Conservation (phyloP, 2,888 invertebrate genomes). For the Tachina fera region DNA sequence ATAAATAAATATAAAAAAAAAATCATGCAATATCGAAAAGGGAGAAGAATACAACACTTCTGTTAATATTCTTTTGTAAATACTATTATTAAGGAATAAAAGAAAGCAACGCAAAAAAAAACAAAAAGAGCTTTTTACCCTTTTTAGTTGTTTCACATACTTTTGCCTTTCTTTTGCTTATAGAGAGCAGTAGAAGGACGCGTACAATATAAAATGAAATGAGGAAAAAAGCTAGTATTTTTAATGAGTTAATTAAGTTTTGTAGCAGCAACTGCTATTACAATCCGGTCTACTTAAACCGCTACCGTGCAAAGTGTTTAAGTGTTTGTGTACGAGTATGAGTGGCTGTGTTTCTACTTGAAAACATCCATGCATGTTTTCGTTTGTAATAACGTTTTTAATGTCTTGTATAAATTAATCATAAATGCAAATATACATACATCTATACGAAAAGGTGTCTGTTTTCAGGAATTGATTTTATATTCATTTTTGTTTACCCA, state of each 20-base stretch:
- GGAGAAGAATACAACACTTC: slow-evolving; percentile 50
- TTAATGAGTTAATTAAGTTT: slow-evolving; percentile 82
- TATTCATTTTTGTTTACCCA: neutral
- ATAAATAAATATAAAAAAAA: slow-evolving; percentile 12
- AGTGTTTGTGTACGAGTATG: slow-evolving; percentile 2
- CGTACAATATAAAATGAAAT: slow-evolving; percentile 38
- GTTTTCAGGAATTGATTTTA: neutral
- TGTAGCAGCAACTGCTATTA: slow-evolving; percentile 71
- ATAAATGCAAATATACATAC: slow-evolving; percentile 38
- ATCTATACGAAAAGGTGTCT: neutral
- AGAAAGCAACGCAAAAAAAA: slow-evolving; percentile 6
- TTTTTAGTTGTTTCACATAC: slow-evolving; percentile 58
- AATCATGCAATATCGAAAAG: neutral
- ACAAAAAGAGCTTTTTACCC: slow-evolving; percentile 52
- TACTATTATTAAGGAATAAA: slow-evolving; percentile 30
- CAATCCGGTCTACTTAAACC: slow-evolving; percentile 46
- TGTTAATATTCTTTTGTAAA: slow-evolving; percentile 58
- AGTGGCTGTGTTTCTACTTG: slow-evolving; percentile 1
- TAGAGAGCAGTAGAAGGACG: slow-evolving; percentile 20
- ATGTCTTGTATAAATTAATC: slow-evolving; percentile 71
- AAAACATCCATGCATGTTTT: slow-evolving; percentile 38
- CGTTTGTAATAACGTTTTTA: slow-evolving; percentile 54
- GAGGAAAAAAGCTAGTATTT: slow-evolving; percentile 72
- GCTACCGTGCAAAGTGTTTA: slow-evolving; percentile 11
- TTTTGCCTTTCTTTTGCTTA: slow-evolving; percentile 60